Base-by-base conservation (phyloP, 2,888 invertebrate genomes). In the Agrilus cyanescens region DNA sequence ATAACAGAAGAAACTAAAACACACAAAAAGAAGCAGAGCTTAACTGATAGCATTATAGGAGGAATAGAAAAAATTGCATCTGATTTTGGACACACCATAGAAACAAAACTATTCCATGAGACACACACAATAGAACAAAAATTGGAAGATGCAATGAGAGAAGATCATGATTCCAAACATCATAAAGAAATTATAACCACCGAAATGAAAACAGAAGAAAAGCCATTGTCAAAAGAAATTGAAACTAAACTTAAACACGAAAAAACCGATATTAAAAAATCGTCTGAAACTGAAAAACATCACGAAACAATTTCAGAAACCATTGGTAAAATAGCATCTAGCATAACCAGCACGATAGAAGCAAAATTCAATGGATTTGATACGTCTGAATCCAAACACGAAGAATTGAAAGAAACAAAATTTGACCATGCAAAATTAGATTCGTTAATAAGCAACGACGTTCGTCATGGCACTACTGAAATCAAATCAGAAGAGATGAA, bases 391-490 rank as follows among this genome's bases (percentile, higher is more conserved):
- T 25, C 25, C 2, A 25, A 25, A 10, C 25, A 25, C 4, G 25
- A 25, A 20, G 4, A 20, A 4, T 7, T 20, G 3, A 4, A 3
- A 20, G 20, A 20, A 20, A 20, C 6, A 20, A 20, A 20, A 20
- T 20, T 7, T 20, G 20, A 20, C 5, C 20, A 20, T 7, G 20
- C 5, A 5, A 20, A 20, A 25, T 10, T 25, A 25, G 25, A 25
- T 10, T 25, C 25, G 10, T 10, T 25, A n/a, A n/a, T n/a, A 15
- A 15, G 45, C 6, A 51, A 52, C 43, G 48, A 51, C 12, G 10
- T 25, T 25, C 25, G 3, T 25, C 25, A 10, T 10, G 25, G 25
- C 10, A 47, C 50, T 37, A 52, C 47, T 37, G 45, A 46, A 43
- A 40, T 34, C 13, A 43, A 42, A 42, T 31, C 12, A 38, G 41